These are phyloP conservation scores for Eciton burchellii DNA, from an alignment of 1,140 invertebrate genomes.

Conservation along the genomic window DNA sequence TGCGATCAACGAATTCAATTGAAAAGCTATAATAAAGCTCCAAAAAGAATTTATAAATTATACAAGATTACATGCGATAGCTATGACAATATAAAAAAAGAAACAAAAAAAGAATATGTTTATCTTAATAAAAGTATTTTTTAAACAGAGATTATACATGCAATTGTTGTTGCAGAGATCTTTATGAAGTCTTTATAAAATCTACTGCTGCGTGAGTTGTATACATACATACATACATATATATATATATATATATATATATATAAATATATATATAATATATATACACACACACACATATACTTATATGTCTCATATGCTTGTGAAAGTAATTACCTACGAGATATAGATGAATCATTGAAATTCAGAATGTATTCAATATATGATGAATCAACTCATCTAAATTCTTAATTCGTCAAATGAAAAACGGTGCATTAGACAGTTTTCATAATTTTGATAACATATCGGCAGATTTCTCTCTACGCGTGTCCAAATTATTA, in stretches of 20 bases:
- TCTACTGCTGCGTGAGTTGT: background rate
- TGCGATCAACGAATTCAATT: constrained; percentile 65
- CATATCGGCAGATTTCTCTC: constrained; percentile 84
- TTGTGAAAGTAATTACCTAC: background rate
- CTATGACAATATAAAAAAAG: background rate
- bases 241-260: too few species aligned
- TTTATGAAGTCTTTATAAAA: too few species aligned
- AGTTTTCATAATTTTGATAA: constrained; percentile 73
- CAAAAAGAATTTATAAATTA: constrained; percentile 18
- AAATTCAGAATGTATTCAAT: background rate
- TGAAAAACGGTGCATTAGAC: constrained; percentile 19
- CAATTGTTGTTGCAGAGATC: background rate
- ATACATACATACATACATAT: background rate
- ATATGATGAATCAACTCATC: background rate
- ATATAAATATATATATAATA: background rate
- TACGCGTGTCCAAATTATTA: constrained; percentile 82
- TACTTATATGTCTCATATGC: constrained; percentile 4
- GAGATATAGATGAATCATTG: background rate
- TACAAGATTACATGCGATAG: constrained; percentile 1
- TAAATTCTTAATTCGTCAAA: constrained; percentile 18
- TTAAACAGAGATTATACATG: background rate
- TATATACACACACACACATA: background rate
- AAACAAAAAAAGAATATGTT: background rate
- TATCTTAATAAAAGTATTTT: constrained; percentile 15
- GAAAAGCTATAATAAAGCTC: constrained; percentile 52